Percentiles rank a stretch among this genome's conserved stretches.
Conservation (phyloP, 2,113 vertebrate species). For the Halcyon senegalensis region DNA sequence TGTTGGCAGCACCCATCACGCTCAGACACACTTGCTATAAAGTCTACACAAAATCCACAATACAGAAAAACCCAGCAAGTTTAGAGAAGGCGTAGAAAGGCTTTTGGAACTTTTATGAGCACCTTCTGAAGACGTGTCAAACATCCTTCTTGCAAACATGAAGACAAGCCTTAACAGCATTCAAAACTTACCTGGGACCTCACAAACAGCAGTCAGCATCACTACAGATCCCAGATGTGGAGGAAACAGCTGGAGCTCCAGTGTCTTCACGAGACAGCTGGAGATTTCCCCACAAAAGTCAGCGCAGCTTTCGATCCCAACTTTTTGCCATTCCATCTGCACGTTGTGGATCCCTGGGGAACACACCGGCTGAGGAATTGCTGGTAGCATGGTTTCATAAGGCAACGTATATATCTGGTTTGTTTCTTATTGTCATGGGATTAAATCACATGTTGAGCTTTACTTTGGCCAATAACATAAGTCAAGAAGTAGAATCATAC, state of each 20-base stretch:
- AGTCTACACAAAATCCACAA: background rate
- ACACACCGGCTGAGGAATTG: background rate
- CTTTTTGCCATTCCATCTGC: conserved; percentile 18
- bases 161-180: background rate
- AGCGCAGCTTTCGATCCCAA: background rate
- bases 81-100: background rate
- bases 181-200: conserved; percentile 43
- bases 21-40: background rate
- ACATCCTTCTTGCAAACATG: background rate
- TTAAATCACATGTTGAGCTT: background rate
- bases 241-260: conserved; percentile 45
- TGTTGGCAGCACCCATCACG: background rate
- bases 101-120: background rate
- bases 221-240: background rate
- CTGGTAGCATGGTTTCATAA: background rate
- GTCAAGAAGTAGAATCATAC: background rate
- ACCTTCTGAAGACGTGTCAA: background rate
- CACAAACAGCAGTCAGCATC: background rate
- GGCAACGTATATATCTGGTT: background rate
- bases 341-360: background rate
- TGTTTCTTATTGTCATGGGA: background rate
- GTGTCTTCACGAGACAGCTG: conserved; percentile 16
- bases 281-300: conserved; percentile 44
- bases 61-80: background rate
- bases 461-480: background rate